phyloP scores from a whole-genome alignment of 1,140 invertebrate species.

The Cheumatopsyche charites region DNA sequence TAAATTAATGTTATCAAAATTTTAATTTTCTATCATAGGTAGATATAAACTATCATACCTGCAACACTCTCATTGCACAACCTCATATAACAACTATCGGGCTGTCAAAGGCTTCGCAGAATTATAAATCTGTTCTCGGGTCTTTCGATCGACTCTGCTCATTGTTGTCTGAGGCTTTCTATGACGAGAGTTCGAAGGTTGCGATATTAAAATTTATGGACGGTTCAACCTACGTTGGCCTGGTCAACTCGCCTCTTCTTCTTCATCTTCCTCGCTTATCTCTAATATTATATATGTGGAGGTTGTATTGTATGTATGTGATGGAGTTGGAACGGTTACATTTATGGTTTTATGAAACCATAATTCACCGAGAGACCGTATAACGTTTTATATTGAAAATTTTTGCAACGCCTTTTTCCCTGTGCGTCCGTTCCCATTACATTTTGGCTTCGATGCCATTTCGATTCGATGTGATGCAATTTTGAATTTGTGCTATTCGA shows the following conservation, averaged over 20 bases:
- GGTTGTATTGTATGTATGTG: not conserved
- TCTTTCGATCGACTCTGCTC: no score
- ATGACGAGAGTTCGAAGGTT: constrained; percentile 39
- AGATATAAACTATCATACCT: not conserved
- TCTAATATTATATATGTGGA: not conserved
- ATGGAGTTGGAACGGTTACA: not conserved
- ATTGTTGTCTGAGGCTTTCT: constrained; percentile 17
- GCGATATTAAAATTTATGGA: constrained; percentile 41
- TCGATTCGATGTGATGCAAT: no score
- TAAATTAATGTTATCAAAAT: no score
- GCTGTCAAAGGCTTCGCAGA: not conserved
- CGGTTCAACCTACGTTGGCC: not conserved
- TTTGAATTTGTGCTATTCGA: no score
- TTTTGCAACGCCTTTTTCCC: no score
- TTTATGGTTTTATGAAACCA: no score
- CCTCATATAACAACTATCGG: no score
- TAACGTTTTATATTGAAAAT: no score
- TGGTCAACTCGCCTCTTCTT: not conserved
- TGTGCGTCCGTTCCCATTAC: no score
- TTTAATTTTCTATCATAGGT: no score
- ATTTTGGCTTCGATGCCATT: no score
- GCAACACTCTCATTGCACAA: not conserved
- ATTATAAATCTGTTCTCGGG: constrained; percentile 19
- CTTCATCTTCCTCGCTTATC: constrained; percentile 1
- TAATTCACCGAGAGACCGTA: no score